These are phyloP conservation scores for Acrossocheilus wenchowensis DNA, from an alignment of 2,797 vertebrate genomes.

Conservation along the genomic window DNA sequence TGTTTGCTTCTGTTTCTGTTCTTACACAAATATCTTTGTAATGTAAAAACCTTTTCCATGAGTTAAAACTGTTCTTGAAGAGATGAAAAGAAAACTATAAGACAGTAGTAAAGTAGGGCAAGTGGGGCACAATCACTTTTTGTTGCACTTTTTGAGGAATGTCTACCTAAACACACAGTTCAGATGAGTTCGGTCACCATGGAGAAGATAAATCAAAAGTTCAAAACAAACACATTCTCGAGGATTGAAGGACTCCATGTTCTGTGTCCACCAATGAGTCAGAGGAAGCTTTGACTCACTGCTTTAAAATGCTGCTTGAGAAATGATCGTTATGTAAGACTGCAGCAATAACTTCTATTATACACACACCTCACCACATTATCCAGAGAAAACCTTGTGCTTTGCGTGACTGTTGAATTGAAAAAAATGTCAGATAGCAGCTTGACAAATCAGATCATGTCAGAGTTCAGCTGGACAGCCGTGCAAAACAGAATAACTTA, in stretches of 20 bases:
- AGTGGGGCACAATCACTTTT: slow-evolving; percentile 4
- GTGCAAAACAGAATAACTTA: not conserved
- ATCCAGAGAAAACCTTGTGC: slow-evolving; percentile 4
- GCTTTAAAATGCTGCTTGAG: slow-evolving; percentile 24
- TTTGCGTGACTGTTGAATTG: not conserved
- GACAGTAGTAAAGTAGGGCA: not conserved
- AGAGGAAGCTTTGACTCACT: slow-evolving; percentile 38
- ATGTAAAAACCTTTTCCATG: not conserved
- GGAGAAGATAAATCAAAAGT: slow-evolving; percentile 5
- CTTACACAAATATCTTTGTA: not conserved
- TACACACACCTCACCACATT: not conserved
- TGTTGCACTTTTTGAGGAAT: slow-evolving; percentile 47
- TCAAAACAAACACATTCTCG: not conserved
- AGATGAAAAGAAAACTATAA: not conserved
- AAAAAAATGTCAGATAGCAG: not conserved
- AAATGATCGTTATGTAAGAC: slow-evolving; percentile 14
- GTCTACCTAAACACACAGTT: slow-evolving; percentile 41
- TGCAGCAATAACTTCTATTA: slow-evolving; percentile 4
- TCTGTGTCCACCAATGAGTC: slow-evolving; percentile 29
- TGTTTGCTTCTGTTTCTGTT: not conserved
- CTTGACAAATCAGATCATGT: not conserved
- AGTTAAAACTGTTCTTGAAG: slow-evolving; percentile 3
- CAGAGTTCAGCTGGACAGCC: not conserved
- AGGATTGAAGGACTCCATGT: slow-evolving; percentile 22
- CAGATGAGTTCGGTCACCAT: slow-evolving; percentile 33